Base-by-base conservation (phyloP, 2,113 vertebrate genomes). In the Osmerus mordax region DNA sequence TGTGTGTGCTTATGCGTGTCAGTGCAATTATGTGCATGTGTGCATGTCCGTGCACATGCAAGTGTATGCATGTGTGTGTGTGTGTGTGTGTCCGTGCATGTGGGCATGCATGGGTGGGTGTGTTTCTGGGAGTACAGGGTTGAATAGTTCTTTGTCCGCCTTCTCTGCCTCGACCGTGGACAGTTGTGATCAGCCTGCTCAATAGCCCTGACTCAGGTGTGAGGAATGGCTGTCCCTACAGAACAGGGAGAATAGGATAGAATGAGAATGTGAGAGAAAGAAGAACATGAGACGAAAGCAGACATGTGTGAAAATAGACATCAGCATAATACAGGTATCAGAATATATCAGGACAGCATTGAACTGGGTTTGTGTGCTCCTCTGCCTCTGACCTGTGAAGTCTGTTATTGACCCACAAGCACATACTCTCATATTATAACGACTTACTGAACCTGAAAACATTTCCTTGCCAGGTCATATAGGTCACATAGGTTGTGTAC, bases 351-450 rank as follows among this genome's bases (percentile, higher is more conserved):
- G 21, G 56, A 5, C 63, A 56, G 15, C 72, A 62, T 67, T 68
- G 74, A 54, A 85, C 76, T 83, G 82, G 75, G 75, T 65, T 70
- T 61, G 59, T 73, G 80, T 65, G 84, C 84, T 91, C 41, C 41
- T 84, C 80, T 72, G 16, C 64, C 65, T 29, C 41, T n/a, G 28
- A 28, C 47, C 3, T 19, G 15, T 41, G 3, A 41, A 8, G 69
- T 32, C 2, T 52, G 21, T 19, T 3, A 7, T 15, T 52, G 32
- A 65, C 47, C 18, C 12, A 65, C 32, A 32, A 14, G 21, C 16
- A 65, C 14, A 65, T 18, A 41, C 64, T 13, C 36, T 4, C 64
- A 1, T 13, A 13, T 25, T 18, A 12, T 18, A 65, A 18, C 4
- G 16, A 19, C 16, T 47, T 18, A 19, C 61, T 16, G 13, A 25